Evolutionary conservation across 1,140 invertebrate genomes (phyloP), one percentile per base, ranked within the genome.

Genomic region (Sminthurides bifidus): DNA sequence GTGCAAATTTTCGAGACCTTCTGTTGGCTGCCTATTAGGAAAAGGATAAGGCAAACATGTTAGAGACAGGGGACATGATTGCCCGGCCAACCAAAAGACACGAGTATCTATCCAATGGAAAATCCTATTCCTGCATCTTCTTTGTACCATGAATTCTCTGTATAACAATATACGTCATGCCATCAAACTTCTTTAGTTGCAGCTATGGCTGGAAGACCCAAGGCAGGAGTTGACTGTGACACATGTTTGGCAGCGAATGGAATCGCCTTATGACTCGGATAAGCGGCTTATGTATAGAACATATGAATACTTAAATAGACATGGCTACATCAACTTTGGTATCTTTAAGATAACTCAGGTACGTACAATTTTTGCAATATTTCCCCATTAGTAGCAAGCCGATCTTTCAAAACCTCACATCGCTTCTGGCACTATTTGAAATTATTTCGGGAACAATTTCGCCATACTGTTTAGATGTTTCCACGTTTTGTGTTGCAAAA

Each of bases 271-370:
- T 66, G 93, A 95, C 70, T 92, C 86, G 71, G 90, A 97, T 74
- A 79, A 79, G 24, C 78, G 80, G 6, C 71, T 98, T 1, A 79
- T 95, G 3, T 78, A 81, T 66, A 76, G 92, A 63, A 80, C 93
- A 48, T 90, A 93, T 75, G 83, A 86, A 1, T 98, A 91, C 71
- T 74, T 99, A 8, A 89, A 98, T 67, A 77, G 95, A 55, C 90
- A 97, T 74, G 92, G 94, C 6, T 94, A 90, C 66, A 96, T 99
- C 45, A 99, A 99, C 74, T 98, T 93, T 79, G 95, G 95, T 0
- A 83, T 97, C 23, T 98, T 92, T 69, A 92, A 94, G 71, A 75
- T 88, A 49, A 68, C 89, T 1, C 87, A 86, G 69, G 77, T 78
- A 72, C 64, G 52, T 61, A 6, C n/a, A 33, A 33, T 40, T 10